Base-by-base conservation (phyloP, 53 echinoderm and acorn worm genomes). In the Pentamera pediparva region DNA sequence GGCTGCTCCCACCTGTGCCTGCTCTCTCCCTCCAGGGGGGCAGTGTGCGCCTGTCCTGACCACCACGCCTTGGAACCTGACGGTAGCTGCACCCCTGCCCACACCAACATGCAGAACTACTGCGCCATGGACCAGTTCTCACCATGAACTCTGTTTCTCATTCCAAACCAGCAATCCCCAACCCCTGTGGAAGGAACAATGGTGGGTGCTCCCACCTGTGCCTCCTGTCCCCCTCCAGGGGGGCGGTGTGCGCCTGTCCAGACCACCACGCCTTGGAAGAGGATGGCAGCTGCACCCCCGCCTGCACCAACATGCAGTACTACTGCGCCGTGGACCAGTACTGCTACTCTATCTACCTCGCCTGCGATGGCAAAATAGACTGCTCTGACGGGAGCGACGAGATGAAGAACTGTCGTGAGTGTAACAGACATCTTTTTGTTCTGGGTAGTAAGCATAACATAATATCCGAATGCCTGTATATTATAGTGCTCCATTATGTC, bases 41-140 rank as follows among this genome's bases (percentile, higher is more conserved):
- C 21, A 8, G 79, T 76, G 34, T 96, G 96, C 62, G 85, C 83
- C 15, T 96, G 96, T 60, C 88, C 96, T 1, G 91, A 96, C 48
- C 78, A 96, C 80, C 80, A 85, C 50, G 32, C 32, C 0, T 36
- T 86, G 32, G 34, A 45, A 7, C 35, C 11, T 5, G 80, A 83
- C 12, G 18, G 72, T 0, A 77, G 19, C 1, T 92, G 92, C 61
- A 21, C 35, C 1, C 43, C 86, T 4, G 50, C 30, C 3, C 91
- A 91, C 74, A 71, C 12, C n/a, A 45, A 45, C n/a, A n/a, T 45
- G 12, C 13, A 1, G 12, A 45, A 45, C n/a, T 45, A 45, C n/a
- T 12, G n/a, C n/a, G 47, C 47, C 47, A 45, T 45, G n/a, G 47
- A 15, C 13, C 12, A 15, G n/a, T 45, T 12, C 47, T 45, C 13